Base-by-base conservation (phyloP, 2,888 invertebrate genomes). In the Mystacides longicornis region DNA sequence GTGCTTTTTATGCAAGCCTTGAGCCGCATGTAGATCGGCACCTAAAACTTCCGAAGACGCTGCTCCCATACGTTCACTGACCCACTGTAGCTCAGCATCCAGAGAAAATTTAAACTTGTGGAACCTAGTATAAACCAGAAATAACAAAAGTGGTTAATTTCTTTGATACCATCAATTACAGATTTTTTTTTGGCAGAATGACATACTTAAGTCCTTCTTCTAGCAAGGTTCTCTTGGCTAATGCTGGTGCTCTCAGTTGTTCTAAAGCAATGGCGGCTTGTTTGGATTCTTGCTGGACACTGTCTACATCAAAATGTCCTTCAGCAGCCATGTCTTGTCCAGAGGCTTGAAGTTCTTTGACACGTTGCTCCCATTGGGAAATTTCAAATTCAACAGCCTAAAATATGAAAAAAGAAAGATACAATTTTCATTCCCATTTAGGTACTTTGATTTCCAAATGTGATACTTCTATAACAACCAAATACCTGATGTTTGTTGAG, bases 61-160 rank as follows among this genome's bases (percentile, higher is more conserved):
- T 0, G 87, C 81, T 0, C 91, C 89, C 62, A 86, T 70, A 58
- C 94, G 91, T 70, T 97, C 97, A 37, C 86, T 85, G 62, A 98
- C 89, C 98, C 98, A 99, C 67, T 92, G 93, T 64, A 93, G 77
- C 69, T 99, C 97, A 1, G 89, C 87, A 49, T 93, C 89, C 48
- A 96, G 81, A 67, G 96, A 95, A 65, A 96, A 94, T 2, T 88
- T 87, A 71, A 96, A 95, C 69, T 96, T 93, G 72, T 97, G 94
- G 67, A 89, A 86, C 62, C 76, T 76, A 65, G n/a, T 20, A 45
- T 7, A 45, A 11, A 3, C 18, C 20, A 21, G 3, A 19, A 45
- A 45, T 7, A 45, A 7, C 31, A 31, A n/a, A n/a, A n/a, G n/a
- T n/a, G n/a, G n/a, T n/a, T n/a, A n/a, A n/a, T n/a, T n/a, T n/a